Evolutionary conservation across 2,113 vertebrate genomes (phyloP), one percentile per base, ranked within the genome.

Genomic region (Castor canadensis): DNA sequence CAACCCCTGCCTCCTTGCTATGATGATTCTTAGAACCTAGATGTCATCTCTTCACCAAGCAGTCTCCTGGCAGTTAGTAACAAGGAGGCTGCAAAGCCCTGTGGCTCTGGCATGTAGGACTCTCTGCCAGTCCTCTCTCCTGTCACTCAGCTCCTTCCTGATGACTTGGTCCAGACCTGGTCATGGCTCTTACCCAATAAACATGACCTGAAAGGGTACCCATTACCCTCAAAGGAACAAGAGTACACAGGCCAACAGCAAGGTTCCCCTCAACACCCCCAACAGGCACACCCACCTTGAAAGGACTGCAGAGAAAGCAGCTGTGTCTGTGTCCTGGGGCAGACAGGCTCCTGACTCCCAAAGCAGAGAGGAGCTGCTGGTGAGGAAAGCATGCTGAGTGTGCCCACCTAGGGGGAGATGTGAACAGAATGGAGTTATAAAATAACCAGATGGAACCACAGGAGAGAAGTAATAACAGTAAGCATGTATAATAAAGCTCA

Each of bases 291-390:
- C 26, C 22, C 17, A 45, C 9, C 4, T 26, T 7, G 24, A 77
- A 75, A 28, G 38, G 28, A 20, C 15, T 40, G 9, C 38, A 43
- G 43, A 35, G 38, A 22, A 66, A 54, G 87, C 15, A 5, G 15
- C n/a, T 4, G 16, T 3, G 1, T 6, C 6, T 2, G 0, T 6
- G 15, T 0, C 38, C 22, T 40, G 75, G 19, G 20, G 66, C 75
- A 47, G 72, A 19, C 47, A 79, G 60, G 62, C 38, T 79, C 73
- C 13, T 38, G 17, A 38, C 43, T 75, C 56, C 32, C 3, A 28
- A 3, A 45, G 67, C 35, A 32, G 20, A n/a, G n/a, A n/a, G n/a
- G n/a, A n/a, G n/a, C n/a, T n/a, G n/a, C n/a, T n/a, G n/a, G n/a
- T n/a, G n/a, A n/a, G n/a, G n/a, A n/a, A 54, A 54, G 2, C 20